A percentile compares a stretch with the other conserved stretches of the same genome.
Evolutionary conservation across 1,140 invertebrate genomes (phyloP).

Genomic region (Neuroterus valhalla): DNA sequence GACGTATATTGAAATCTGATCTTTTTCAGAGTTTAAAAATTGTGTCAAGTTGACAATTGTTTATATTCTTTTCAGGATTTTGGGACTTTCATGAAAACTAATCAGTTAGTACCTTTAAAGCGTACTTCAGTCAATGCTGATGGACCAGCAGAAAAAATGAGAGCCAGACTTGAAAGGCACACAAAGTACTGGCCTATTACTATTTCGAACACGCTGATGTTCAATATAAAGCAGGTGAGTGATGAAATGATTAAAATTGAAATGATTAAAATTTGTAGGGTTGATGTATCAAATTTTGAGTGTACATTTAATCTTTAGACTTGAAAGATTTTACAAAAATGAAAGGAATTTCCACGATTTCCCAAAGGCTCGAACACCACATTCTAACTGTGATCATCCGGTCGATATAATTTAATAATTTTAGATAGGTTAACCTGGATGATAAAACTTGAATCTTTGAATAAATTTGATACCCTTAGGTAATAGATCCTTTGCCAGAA

Average conservation of each 20-base stretch:
- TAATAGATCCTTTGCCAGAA: constrained; percentile 86
- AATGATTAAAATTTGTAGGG: background rate
- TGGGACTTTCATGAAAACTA: constrained; percentile 90
- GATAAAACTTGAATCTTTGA: no score
- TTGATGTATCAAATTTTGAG: no score
- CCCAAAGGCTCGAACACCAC: no score
- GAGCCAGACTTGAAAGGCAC: constrained; percentile 82
- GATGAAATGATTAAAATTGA: background rate
- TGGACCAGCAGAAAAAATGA: constrained; percentile 78
- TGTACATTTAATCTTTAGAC: no score
- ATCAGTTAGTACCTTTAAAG: constrained; percentile 84
- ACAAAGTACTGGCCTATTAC: constrained; percentile 96
- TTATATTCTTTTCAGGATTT: constrained; percentile 82
- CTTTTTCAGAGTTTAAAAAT: constrained; percentile 17
- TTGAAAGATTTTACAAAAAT: no score
- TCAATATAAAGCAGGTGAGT: constrained; percentile 88
- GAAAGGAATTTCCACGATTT: no score
- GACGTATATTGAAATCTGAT: constrained; percentile 26
- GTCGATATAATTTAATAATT: no score
- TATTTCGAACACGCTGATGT: constrained; percentile 92
- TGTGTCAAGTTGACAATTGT: constrained; percentile 3
- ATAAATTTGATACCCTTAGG: constrained; percentile 72
- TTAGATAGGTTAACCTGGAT: no score
- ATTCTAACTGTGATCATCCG: no score
- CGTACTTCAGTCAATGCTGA: constrained; percentile 68